These are phyloP conservation scores for Agrochola litura DNA, from an alignment of 2,888 invertebrate genomes.

Conservation along the genomic window DNA sequence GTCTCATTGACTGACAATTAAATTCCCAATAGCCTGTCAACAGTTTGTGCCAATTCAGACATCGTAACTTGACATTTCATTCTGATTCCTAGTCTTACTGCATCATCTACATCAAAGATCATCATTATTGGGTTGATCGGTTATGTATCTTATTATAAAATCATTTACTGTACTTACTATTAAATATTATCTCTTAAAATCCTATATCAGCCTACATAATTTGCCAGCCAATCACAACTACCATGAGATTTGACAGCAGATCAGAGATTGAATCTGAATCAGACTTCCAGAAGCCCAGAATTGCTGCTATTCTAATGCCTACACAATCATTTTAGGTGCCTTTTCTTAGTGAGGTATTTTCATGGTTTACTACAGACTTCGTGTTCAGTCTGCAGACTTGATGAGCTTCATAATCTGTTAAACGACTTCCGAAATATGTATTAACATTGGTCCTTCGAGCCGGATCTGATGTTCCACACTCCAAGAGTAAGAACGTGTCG, in stretches of 20 bases:
- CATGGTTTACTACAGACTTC: background rate
- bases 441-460: constrained; percentile 6
- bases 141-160: background rate
- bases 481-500: background rate
- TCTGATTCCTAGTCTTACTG: background rate
- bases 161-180: background rate
- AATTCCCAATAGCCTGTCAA: background rate
- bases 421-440: background rate
- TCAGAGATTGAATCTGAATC: constrained; percentile 8
- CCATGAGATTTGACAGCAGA: background rate
- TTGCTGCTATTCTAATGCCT: background rate
- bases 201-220: background rate
- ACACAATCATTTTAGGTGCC: background rate
- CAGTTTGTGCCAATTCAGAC: background rate
- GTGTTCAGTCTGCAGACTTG: background rate
- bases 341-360: background rate
- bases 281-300: background rate
- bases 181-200: background rate
- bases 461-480: background rate
- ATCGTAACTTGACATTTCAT: background rate
- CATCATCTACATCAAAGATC: background rate
- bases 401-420: background rate
- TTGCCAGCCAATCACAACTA: background rate
- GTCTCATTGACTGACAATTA: background rate
- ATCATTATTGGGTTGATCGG: background rate